Evolutionary conservation across 2,113 vertebrate genomes (phyloP).

Genomic region (Nematolebias whitei): DNA sequence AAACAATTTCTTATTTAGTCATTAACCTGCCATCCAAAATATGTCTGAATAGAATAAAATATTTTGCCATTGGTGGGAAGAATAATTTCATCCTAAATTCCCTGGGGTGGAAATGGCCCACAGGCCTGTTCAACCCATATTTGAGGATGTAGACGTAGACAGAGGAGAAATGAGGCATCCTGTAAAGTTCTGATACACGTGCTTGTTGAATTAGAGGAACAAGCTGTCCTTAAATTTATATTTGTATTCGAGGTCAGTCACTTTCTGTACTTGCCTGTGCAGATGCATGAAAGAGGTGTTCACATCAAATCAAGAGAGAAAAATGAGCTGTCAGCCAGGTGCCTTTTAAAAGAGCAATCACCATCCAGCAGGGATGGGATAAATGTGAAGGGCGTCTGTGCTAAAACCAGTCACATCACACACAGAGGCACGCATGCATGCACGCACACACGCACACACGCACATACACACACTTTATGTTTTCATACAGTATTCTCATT

Average conservation of each 20-base stretch:
- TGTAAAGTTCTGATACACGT: background rate
- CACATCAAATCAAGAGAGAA: conserved; percentile 40
- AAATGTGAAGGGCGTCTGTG: conserved; percentile 34
- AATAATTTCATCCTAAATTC: background rate
- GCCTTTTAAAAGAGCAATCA: conserved; percentile 41
- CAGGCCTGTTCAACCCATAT: background rate
- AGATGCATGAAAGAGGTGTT: conserved; percentile 17
- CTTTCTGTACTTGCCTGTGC: conserved; percentile 3
- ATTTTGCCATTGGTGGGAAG: background rate
- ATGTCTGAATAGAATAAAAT: no score
- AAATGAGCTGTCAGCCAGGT: conserved; percentile 46
- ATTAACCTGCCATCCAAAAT: no score
- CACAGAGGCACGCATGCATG: background rate
- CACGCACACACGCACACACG: background rate
- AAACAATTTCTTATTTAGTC: no score
- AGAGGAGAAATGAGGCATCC: background rate
- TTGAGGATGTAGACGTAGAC: background rate
- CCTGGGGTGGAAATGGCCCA: background rate
- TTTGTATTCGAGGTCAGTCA: conserved; percentile 32
- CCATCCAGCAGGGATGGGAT: conserved; percentile 31
- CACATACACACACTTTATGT: no score
- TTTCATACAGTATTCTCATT: no score
- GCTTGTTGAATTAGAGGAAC: background rate
- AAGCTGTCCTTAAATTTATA: conserved; percentile 10
- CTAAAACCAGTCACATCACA: conserved; percentile 8